Conservation (phyloP, 2,797 vertebrate species). For the Nasua narica region DNA sequence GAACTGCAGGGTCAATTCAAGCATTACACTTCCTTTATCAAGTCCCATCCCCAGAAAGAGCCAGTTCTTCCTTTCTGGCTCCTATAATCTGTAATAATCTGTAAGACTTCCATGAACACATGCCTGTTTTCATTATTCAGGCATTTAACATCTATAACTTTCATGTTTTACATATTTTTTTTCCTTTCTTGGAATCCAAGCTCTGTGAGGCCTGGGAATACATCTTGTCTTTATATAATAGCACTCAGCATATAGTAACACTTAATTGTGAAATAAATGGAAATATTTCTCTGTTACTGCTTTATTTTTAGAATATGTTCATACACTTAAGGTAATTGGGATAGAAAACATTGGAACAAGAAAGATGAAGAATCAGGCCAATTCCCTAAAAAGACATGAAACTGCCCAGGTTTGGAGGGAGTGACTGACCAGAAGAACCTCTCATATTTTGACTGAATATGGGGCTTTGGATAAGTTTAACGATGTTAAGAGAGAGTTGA, state of each 20-base stretch:
- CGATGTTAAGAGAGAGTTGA: neutral
- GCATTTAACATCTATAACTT: neutral
- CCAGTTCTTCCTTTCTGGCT: neutral
- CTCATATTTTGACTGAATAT: neutral
- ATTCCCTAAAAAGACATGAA: neutral
- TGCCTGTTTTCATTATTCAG: neutral
- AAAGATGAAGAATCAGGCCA: neutral
- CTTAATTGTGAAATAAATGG: neutral
- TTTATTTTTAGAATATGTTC: neutral
- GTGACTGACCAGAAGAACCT: neutral
- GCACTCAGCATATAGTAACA: neutral
- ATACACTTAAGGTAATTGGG: neutral
- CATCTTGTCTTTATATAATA: neutral
- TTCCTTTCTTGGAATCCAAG: neutral
- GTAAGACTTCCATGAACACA: neutral
- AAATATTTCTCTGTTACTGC: neutral
- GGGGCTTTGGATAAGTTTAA: neutral
- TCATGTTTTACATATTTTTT: neutral
- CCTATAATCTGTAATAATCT: neutral
- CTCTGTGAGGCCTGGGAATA: neutral
- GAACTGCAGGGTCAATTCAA: neutral
- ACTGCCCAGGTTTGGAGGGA: neutral
- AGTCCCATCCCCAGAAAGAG: neutral
- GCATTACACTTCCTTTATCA: neutral
- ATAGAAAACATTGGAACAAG: neutral